Conservation (phyloP, 2,113 vertebrate genomes). For the Amblyopsis rosae region DNA sequence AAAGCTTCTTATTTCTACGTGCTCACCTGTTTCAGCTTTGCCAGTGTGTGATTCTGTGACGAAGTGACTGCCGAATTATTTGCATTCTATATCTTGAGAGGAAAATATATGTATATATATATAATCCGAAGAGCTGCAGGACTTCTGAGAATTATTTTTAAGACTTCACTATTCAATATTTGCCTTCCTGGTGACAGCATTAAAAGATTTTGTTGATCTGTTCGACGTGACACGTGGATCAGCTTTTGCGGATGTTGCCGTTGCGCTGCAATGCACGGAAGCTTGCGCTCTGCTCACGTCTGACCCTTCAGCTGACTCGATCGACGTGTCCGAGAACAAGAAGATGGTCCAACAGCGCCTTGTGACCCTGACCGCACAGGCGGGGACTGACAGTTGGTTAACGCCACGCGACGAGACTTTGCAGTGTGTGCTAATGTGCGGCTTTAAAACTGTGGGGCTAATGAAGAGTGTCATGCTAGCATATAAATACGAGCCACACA, state of each 20-base stretch:
- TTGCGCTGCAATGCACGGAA: no score
- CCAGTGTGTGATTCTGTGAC: constrained; percentile 45
- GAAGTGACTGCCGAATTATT: constrained; percentile 47
- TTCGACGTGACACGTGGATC: not conserved
- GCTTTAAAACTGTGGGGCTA: constrained; percentile 56
- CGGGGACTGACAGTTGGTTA: no score
- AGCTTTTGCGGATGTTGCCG: not conserved
- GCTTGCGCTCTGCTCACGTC: no score
- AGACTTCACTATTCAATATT: not conserved
- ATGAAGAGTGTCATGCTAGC: constrained; percentile 51
- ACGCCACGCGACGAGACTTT: constrained; percentile 7
- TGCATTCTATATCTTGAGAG: constrained; percentile 45
- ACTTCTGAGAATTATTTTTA: not conserved
- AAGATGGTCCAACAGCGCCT: no score
- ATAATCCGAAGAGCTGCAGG: constrained; percentile 13
- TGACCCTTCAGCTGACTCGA: no score
- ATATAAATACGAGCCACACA: constrained; percentile 37
- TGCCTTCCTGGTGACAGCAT: not conserved
- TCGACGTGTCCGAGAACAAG: no score
- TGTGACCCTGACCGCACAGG: no score
- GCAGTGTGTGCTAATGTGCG: constrained; percentile 55
- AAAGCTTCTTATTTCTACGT: constrained; percentile 41
- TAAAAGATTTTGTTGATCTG: not conserved
- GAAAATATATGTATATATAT: not conserved
- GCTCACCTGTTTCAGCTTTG: constrained; percentile 55